Percentiles rank a stretch among this genome's conserved stretches.
These are phyloP conservation scores for Agonopterix subpropinquella DNA, from an alignment of 2,888 invertebrate genomes.

Conservation along the genomic window DNA sequence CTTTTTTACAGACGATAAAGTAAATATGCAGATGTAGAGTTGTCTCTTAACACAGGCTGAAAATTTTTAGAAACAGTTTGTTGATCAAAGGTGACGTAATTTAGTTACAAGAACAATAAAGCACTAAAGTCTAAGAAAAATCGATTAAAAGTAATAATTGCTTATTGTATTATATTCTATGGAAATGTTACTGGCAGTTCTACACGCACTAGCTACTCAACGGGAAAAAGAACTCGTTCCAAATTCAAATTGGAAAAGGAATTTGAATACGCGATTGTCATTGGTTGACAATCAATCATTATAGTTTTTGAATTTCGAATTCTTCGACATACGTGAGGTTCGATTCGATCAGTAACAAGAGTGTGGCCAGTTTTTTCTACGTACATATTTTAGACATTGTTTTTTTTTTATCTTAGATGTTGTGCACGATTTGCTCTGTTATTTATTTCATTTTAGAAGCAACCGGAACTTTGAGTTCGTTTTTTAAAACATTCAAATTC, in stretches of 20 bases:
- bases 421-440: slow-evolving; percentile 20
- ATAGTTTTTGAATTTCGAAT: slow-evolving; percentile 68
- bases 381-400: slow-evolving; percentile 4
- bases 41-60: too few relatives aligned
- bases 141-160: slow-evolving; percentile 46
- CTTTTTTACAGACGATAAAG: too few relatives aligned
- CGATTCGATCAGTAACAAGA: slow-evolving; percentile 53
- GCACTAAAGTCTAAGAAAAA: slow-evolving; percentile 28
- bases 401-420: slow-evolving; percentile 5
- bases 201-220: slow-evolving; percentile 32
- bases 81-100: neutral
- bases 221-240: slow-evolving; percentile 66
- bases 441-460: too few relatives aligned
- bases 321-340: slow-evolving; percentile 51
- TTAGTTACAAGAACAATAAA: slow-evolving; percentile 5
- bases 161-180: slow-evolving; percentile 51
- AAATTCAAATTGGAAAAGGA: slow-evolving; percentile 64
- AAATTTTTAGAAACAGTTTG: too few relatives aligned
- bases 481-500: too few relatives aligned
- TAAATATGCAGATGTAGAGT: too few relatives aligned
- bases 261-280: slow-evolving; percentile 71
- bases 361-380: slow-evolving; percentile 41
- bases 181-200: slow-evolving; percentile 42
- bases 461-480: too few relatives aligned
- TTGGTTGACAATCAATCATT: slow-evolving; percentile 73